Base-by-base conservation (phyloP, 2,888 invertebrate species). In the Galeruca laticollis region DNA sequence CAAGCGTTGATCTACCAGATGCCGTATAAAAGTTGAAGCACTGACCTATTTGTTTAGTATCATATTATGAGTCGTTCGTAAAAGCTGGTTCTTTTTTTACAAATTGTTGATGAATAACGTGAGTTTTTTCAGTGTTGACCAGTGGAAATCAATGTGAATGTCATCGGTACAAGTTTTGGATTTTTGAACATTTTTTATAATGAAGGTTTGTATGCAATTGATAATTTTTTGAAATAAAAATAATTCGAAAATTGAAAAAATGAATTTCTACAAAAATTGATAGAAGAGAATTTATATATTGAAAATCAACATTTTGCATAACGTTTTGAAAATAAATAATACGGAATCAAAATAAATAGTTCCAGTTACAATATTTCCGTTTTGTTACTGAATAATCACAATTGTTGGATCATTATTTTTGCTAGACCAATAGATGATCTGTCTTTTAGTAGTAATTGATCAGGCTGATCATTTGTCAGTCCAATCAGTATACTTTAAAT, bases 41-140 rank as follows among this genome's bases (percentile, higher is more conserved):
- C 81, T 85, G 84, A 85, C 84, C 84, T 84, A 85, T 83, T 84
- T 84, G 84, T 83, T 80, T 77, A 84, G 84, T 84, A 81, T 79
- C 76, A 78, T 79, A 81, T 70, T 71, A 75, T 72, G 72, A 54
- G 59, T 68, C 64, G 60, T 62, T 63, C 40, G 65, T 65, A 40
- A 59, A 47, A 35, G n/a, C 15, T 18, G 56, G 15, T 57, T 57
- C 33, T 31, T 54, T 31, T 52, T 6, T 2, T 47, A 18, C 2
- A 18, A 52, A 57, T 49, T 64, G 26, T 62, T 8, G 6, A 62
- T 20, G 11, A 13, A 35, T 51, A 31, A 56, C 57, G 61, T 51
- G 56, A 61, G 49, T 68, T 62, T 10, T 60, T 10, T 3, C 21
- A 61, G 57, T 21, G 65, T 35, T 33, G 21, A 40, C 49, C 65